Conservation (phyloP, 1,140 invertebrate species). For the Solenopsis invicta region DNA sequence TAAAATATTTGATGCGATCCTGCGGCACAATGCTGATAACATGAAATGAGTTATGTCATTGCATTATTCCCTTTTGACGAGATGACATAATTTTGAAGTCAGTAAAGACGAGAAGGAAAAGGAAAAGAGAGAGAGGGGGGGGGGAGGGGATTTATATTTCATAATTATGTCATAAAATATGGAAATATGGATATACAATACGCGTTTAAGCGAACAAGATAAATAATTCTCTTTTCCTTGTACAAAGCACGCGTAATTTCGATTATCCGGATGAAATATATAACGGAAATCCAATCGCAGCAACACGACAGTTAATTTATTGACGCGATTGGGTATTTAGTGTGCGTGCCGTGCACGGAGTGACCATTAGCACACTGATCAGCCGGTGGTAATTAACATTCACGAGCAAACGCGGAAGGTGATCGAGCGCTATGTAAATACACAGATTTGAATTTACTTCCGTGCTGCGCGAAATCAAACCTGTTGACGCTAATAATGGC, state of each 20-base stretch:
- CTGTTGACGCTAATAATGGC: slow-evolving; percentile 31
- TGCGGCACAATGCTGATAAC: neutral
- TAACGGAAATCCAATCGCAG: slow-evolving; percentile 40
- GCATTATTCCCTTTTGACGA: slow-evolving; percentile 16
- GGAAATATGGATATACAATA: neutral
- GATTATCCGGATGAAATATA: slow-evolving; percentile 44
- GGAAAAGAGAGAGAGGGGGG: neutral
- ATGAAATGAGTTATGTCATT: no score
- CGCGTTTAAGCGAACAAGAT: neutral
- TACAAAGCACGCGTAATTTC: neutral
- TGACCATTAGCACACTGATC: slow-evolving; percentile 39
- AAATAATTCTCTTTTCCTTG: slow-evolving; percentile 44
- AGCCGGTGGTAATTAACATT: slow-evolving; percentile 44
- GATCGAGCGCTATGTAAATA: slow-evolving; percentile 46
- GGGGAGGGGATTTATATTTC: neutral
- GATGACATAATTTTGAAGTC: neutral
- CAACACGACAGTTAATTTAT: slow-evolving; percentile 51
- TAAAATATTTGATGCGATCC: slow-evolving; percentile 25
- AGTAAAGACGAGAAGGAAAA: neutral
- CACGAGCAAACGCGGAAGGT: slow-evolving; percentile 26
- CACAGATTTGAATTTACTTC: slow-evolving; percentile 38
- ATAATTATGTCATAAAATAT: neutral
- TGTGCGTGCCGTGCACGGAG: slow-evolving; percentile 15
- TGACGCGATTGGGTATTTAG: slow-evolving; percentile 40
- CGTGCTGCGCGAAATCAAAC: slow-evolving; percentile 3